phyloP scores from a whole-genome alignment of 2,113 vertebrate genomes.

The Aspidoscelis tigris region DNA sequence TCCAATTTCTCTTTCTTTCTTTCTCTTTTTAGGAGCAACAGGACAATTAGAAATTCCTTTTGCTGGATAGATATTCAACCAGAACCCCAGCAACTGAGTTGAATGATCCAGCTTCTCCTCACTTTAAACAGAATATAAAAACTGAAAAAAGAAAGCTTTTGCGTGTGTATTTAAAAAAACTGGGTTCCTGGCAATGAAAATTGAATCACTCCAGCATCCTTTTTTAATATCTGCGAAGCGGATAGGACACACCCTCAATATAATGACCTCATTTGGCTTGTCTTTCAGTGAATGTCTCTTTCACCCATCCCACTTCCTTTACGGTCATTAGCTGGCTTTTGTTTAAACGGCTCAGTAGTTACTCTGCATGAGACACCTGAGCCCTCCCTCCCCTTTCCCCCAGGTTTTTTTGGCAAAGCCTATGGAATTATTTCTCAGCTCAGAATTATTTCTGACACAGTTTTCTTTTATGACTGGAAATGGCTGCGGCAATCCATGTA shows the following conservation, averaged over 20 bases:
- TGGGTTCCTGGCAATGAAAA: constrained; percentile 6
- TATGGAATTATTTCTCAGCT: constrained; percentile 41
- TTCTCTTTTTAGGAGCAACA: background rate
- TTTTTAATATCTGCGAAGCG: constrained; percentile 37
- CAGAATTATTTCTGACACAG: background rate
- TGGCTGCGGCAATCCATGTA: constrained; percentile 18
- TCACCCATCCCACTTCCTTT: constrained; percentile 47
- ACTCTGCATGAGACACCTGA: constrained; percentile 39
- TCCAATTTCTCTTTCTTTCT: background rate
- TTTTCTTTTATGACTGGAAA: background rate
- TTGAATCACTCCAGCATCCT: constrained; percentile 26
- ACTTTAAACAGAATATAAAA: background rate
- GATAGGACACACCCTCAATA: constrained; percentile 17
- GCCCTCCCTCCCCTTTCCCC: constrained; percentile 26
- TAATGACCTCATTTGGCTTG: constrained; percentile 44
- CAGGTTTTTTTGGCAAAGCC: constrained; percentile 34
- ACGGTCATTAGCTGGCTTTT: constrained; percentile 45
- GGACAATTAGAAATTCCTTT: constrained; percentile 28
- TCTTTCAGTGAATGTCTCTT: constrained; percentile 13
- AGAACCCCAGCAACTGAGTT: constrained; percentile 30
- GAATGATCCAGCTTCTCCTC: background rate
- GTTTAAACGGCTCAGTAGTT: constrained; percentile 14
- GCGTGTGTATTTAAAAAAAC: constrained; percentile 4
- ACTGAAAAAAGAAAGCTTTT: background rate
- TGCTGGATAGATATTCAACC: constrained; percentile 27